A percentile compares a stretch with the other conserved stretches of the same genome.
Evolutionary conservation across 2,888 invertebrate species (phyloP).

Genomic region (Megastigmus dorsalis): DNA sequence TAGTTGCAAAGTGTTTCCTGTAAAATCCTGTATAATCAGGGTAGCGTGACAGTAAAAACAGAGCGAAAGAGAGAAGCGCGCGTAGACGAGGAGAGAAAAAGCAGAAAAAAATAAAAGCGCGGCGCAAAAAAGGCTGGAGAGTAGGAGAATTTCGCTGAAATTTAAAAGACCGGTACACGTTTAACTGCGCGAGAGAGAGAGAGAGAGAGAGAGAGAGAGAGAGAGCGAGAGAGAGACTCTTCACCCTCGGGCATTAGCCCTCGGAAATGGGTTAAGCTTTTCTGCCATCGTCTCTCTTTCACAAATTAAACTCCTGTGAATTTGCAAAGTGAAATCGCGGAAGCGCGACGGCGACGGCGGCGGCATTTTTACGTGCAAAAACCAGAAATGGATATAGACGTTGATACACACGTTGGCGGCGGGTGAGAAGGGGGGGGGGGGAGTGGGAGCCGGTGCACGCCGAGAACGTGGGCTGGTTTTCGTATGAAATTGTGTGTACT

Average conservation of each 20-base stretch:
- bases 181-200: no score
- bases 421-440: no score
- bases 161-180: not conserved
- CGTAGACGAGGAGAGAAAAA: not conserved
- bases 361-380: not conserved
- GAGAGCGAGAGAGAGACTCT: not conserved
- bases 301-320: constrained; percentile 2
- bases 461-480: constrained; percentile 9
- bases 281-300: not conserved
- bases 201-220: no score
- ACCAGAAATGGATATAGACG: not conserved
- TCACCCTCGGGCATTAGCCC: not conserved
- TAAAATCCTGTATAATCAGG: not conserved
- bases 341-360: not conserved
- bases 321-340: not conserved
- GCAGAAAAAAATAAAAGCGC: not conserved
- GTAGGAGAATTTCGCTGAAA: not conserved
- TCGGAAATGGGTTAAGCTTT: constrained; percentile 10
- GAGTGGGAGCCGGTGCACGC: no score
- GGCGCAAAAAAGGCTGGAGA: not conserved
- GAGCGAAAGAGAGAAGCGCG: no score
- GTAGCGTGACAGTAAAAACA: not conserved
- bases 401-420: no score
- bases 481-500: constrained; percentile 11
- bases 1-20: not conserved